Base-by-base conservation (phyloP, 2,888 invertebrate species). In the Spisula subtruncata region DNA sequence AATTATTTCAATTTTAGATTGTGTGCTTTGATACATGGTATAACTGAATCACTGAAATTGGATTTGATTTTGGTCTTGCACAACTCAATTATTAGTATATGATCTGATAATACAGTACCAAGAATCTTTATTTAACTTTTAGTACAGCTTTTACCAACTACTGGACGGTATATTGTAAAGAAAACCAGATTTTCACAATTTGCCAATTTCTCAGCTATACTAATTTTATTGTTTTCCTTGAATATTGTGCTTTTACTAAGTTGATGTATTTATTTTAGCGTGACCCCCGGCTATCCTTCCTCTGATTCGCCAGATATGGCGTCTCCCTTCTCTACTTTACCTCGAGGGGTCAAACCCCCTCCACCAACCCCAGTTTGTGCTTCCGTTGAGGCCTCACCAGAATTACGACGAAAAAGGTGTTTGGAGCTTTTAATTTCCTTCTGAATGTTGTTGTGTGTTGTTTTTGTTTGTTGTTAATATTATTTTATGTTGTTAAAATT, bases 291-390 rank as follows among this genome's bases (percentile, higher is more conserved):
- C 81, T 88, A 75, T 83, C 41, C 86, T 48, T 91, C 90, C n/a
- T 91, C 92, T 75, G 92, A 91, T 54, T 92, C 91, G 29, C 90
- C 91, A 46, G 92, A 92, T 25, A 86, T 71, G 60, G 80, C 83
- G 20, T 88, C 89, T 6, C 90, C 90, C 80, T 91, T 87, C 48
- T 88, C 90, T 54, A 89, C 89, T 81, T 87, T 90, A 51, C 93
- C 93, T 51, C 83, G 84, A 12, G 87, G 87, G 83, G 87, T 88
- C 83, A 90, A 93, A 90, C 92, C 92, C 80, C 94, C 94, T 29
- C 94, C 93, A 35, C 92, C 94, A 8, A 94, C 94, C n/a, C 94
- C 94, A n/a, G 88, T 93, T 20, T 93, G 93, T 85, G 93, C 93
- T 81, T 94, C 94, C 8, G 93, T 93, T 29, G 94, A 94, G 90